Conservation (phyloP, 2,797 vertebrate genomes). For the Macrochelys suwanniensis region DNA sequence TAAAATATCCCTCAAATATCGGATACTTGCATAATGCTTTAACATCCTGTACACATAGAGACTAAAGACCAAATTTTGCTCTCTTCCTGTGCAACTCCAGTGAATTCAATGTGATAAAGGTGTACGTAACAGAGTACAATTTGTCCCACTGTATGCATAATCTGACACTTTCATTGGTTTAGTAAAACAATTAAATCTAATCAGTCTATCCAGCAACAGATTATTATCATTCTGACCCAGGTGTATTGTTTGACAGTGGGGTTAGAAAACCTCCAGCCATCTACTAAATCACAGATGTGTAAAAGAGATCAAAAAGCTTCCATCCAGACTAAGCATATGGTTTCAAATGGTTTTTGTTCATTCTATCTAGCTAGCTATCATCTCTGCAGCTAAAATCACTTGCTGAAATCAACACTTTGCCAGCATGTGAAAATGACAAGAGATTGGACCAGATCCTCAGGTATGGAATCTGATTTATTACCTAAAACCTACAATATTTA, state of each 20-base stretch:
- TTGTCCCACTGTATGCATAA: not conserved
- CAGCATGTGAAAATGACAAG: not conserved
- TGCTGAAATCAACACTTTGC: not conserved
- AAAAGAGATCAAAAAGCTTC: not conserved
- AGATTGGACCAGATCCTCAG: not conserved
- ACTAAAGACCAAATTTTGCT: no score
- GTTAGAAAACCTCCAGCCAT: not conserved
- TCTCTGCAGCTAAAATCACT: not conserved
- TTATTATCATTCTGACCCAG: not conserved
- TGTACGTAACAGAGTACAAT: not conserved
- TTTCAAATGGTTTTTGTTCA: not conserved
- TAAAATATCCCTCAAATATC: no score
- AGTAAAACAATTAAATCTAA: not conserved
- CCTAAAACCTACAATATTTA: not conserved
- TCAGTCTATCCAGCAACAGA: not conserved
- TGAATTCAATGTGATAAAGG: not conserved
- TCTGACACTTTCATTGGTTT: not conserved
- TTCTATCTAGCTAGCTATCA: not conserved
- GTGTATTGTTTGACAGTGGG: not conserved
- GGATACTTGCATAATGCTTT: no score
- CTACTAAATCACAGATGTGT: not conserved
- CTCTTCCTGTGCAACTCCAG: not conserved
- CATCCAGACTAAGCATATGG: not conserved
- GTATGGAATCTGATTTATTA: not conserved
- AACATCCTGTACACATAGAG: no score